A percentile compares a stretch with the other conserved stretches of the same genome.
Evolutionary conservation across 2,797 vertebrate species (phyloP).

Genomic region (Trematomus bernacchii): DNA sequence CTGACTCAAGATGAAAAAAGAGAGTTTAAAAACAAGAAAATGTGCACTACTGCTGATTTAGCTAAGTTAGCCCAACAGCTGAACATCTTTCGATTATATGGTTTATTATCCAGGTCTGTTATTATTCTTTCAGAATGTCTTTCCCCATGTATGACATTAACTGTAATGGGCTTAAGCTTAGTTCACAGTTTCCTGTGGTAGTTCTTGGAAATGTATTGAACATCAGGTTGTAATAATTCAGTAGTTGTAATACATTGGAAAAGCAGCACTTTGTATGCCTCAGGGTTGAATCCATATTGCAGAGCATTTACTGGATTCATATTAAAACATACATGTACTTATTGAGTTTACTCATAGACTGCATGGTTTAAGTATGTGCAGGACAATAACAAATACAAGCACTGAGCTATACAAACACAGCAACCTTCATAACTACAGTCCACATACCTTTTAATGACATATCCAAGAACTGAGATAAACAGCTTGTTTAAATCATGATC

Average conservation of each 20-base stretch:
- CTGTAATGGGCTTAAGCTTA: slow-evolving; percentile 15
- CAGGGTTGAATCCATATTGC: background rate
- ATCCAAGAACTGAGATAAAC: slow-evolving; percentile 19
- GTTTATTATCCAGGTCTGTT: background rate
- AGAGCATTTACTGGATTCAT: slow-evolving; percentile 7
- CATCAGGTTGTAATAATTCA: background rate
- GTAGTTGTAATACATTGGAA: slow-evolving; percentile 7
- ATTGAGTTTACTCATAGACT: slow-evolving; percentile 13
- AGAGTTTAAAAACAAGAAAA: background rate
- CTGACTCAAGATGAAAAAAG: background rate
- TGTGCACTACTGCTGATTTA: background rate
- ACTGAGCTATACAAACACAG: slow-evolving; percentile 4
- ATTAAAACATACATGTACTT: background rate
- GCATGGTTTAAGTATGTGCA: slow-evolving; percentile 10
- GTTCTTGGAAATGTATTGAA: background rate
- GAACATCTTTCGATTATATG: background rate
- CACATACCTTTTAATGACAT: slow-evolving; percentile 18
- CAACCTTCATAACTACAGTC: background rate
- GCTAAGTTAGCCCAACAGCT: background rate
- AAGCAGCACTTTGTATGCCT: background rate
- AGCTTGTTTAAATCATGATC: slow-evolving; percentile 30
- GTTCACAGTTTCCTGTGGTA: background rate
- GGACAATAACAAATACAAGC: slow-evolving; percentile 14
- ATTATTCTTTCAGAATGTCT: background rate
- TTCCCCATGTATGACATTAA: background rate